Percentiles rank a stretch among this genome's conserved stretches.
phyloP scores from a whole-genome alignment of 2,797 vertebrate species.

The Artibeus lituratus region DNA sequence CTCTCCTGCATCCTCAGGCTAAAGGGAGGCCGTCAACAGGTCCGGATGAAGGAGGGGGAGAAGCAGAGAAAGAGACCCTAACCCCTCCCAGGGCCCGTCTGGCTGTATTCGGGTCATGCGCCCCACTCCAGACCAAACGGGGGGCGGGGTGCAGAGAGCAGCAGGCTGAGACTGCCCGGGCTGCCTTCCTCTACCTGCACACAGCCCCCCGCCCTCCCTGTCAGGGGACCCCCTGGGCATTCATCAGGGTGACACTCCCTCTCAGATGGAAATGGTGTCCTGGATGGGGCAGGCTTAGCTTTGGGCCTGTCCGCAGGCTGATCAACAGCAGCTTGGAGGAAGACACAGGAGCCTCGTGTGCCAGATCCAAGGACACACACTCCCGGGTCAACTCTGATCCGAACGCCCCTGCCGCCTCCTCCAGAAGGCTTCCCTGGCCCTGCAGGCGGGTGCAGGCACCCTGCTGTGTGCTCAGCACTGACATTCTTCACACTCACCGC shows the following conservation, averaged over 20 bases:
- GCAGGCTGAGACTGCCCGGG: rapidly evolving
- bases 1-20: neutral
- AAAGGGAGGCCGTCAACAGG: rapidly evolving
- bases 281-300: neutral
- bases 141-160: neutral
- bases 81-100: neutral
- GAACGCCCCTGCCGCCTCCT: neutral
- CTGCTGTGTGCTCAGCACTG: rapidly evolving
- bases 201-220: neutral
- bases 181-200: neutral
- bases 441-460: neutral
- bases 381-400: neutral
- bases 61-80: neutral
- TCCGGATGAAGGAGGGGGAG: neutral
- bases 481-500: neutral
- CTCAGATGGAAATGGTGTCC: neutral
- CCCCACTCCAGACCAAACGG: rapidly evolving
- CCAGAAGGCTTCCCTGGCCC: neutral
- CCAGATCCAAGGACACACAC: neutral
- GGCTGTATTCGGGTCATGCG: rapidly evolving
- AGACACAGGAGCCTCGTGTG: neutral
- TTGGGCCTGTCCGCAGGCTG: neutral
- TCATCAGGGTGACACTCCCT: neutral
- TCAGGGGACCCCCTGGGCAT: too few relatives aligned
- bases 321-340: neutral